Base-by-base conservation (phyloP, 2,113 vertebrate genomes). In the Caranx ignobilis region DNA sequence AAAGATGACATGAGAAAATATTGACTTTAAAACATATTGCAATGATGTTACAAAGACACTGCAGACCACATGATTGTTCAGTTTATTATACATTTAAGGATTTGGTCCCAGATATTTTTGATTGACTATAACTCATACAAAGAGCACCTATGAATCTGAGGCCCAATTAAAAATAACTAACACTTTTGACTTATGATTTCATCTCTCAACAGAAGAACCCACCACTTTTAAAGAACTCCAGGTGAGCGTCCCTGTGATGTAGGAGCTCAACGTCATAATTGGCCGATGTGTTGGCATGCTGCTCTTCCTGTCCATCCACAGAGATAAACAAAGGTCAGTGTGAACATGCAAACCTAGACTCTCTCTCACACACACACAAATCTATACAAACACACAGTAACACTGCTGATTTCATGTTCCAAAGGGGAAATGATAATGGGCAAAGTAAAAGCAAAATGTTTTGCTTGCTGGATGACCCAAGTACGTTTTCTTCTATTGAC, bases 211-310 rank as follows among this genome's bases (percentile, higher is more conserved):
- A 45, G 2, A 31, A 15, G 0, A 4, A 94, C 97, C 85, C 81
- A 99, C 98, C 97, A 76, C 96, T 99, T 92, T 97, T 99, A 50
- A 97, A 92, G 90, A 99, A 98, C 88, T 99, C 98, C 77, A 98
- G 93, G 0, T 99, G 98, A 26, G 98, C 98, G 54, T 99, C 98
- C 89, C 95, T 96, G 94, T 99, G 98, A 93, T 99, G 98, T 86
- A 99, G 96, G 1, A 99, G 95, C 75, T 99, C 98, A 11, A 99
- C 98, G 63, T 99, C 98, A 1, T 99, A 99, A 92, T 99, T 99
- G 76, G 98, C 98, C 3, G 98, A 99, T 13, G 98, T 99, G 91
- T 99, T 99, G 72, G 98, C 98, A 56, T 99, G 98, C 47, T 99
- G 98, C 85, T 99, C 98, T 94, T 99, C 98, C 98, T 99, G 96